Base-by-base conservation (phyloP, 2,113 vertebrate species). In the Solenodon paradoxus region DNA sequence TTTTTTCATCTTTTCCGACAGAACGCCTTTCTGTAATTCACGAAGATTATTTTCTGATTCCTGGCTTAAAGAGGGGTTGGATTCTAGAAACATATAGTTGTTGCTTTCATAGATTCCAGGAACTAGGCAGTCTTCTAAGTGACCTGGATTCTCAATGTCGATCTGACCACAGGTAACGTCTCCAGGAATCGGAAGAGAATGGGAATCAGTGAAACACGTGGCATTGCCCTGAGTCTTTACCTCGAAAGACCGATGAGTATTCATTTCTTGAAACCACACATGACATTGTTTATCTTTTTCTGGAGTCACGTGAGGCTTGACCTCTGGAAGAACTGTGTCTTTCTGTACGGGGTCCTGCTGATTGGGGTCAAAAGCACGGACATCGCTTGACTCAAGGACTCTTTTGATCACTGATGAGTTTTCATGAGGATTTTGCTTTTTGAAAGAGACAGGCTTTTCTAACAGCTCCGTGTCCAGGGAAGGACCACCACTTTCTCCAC, bases 41-140 rank as follows among this genome's bases (percentile, higher is more conserved):
- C 24, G 32, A 3, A 47, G 55, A 71, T 94, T 64, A 5, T 38
- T 28, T 51, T 79, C 35, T n/a, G 97, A 90, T 10, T 90, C 72
- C 63, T 30, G 40, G 35, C 6, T 68, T 85, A 96, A 90, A n/a
- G 59, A 71, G 63, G 57, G 10, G 11, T 42, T 93, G 81, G 57
- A 74, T 64, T 95, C 87, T 61, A 91, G 45, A 85, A 95, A 74
- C n/a, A 82, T 1, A 38, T n/a, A 69, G 59, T 96, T 88, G 40
- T 96, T 66, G 38, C 80, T 95, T 5, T 71, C 75, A 12, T 1
- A 16, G 40, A 6, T 11, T 38, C 90, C 49, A 24, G 40, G 51
- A 86, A 13, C 35, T 45, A 64, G 30, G 42, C 9, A 51, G 42
- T 32, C 47, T 10, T 75, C 38, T 16, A 59, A 9, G 2, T 82